phyloP scores from a whole-genome alignment of 2,113 vertebrate genomes.

The Vicugna pacos region DNA sequence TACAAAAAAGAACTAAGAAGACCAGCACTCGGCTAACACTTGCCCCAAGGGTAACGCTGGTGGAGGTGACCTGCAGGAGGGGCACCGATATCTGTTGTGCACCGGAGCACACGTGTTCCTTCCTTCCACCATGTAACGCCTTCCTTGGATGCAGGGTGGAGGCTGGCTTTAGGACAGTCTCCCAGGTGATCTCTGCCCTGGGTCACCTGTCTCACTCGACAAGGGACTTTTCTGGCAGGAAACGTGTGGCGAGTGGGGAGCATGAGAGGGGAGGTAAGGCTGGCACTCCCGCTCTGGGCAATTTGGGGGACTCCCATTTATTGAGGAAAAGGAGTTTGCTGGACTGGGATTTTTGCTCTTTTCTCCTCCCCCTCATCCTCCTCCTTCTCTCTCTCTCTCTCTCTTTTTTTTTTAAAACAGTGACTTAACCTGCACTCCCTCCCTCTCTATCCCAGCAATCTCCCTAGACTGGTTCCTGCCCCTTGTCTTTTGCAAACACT shows the following conservation, averaged over 20 bases:
- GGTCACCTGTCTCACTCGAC: background rate
- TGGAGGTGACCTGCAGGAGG: background rate
- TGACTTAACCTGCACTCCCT: background rate
- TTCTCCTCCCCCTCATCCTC: rapidly evolving
- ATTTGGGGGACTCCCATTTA: background rate
- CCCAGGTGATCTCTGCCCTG: background rate
- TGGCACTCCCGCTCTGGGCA: too few species aligned
- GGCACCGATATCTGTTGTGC: rapidly evolving
- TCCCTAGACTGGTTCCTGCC: background rate
- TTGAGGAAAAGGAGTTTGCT: background rate
- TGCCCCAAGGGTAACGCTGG: rapidly evolving
- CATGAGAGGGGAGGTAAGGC: too few species aligned
- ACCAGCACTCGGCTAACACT: background rate
- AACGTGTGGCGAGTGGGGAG: rapidly evolving
- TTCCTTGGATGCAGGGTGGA: background rate
- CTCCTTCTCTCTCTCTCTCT: rapidly evolving
- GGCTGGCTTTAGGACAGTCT: too few species aligned
- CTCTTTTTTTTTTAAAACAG: background rate
- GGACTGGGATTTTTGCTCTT: background rate
- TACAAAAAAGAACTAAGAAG: background rate
- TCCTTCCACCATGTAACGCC: rapidly evolving
- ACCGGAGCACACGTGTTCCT: too few species aligned
- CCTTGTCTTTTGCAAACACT: background rate
- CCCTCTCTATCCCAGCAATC: background rate
- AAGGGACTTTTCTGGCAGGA: background rate